These are phyloP conservation scores for Diorhabda elongata DNA, from an alignment of 1,140 invertebrate genomes.

Conservation along the genomic window DNA sequence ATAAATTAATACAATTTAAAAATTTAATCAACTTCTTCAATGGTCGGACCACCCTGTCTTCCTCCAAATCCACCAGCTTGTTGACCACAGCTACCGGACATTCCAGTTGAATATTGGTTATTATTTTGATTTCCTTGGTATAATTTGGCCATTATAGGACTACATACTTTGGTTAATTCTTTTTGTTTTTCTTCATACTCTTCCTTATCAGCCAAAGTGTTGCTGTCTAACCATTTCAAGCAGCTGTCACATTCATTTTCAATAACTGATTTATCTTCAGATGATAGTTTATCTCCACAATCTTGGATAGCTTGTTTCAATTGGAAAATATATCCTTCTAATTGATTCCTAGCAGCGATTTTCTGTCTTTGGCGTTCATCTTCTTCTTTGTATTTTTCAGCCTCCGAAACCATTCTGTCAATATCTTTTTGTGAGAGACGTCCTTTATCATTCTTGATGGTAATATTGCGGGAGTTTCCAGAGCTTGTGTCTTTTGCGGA, in stretches of 20 bases:
- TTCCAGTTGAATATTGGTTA: slow-evolving; percentile 43
- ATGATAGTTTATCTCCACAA: slow-evolving; percentile 49
- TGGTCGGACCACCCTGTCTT: slow-evolving; percentile 51
- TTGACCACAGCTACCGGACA: slow-evolving; percentile 42
- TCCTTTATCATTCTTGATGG: slow-evolving; percentile 81
- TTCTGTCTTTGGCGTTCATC: slow-evolving; percentile 66
- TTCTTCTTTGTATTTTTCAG: slow-evolving; percentile 59
- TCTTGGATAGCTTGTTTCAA: slow-evolving; percentile 58
- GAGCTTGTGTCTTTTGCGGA: slow-evolving; percentile 55
- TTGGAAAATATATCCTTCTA: slow-evolving; percentile 71
- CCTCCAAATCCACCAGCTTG: slow-evolving; percentile 40
- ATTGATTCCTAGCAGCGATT: slow-evolving; percentile 55
- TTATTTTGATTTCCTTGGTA: slow-evolving; percentile 50
- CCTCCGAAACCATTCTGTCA: slow-evolving; percentile 73
- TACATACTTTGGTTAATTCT: slow-evolving; percentile 48
- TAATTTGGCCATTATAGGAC: slow-evolving; percentile 50
- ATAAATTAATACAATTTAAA: neutral
- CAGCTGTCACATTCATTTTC: slow-evolving; percentile 49
- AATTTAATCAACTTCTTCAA: slow-evolving; percentile 69
- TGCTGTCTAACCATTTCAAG: slow-evolving; percentile 55
- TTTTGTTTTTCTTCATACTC: slow-evolving; percentile 35
- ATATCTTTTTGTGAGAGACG: slow-evolving; percentile 76
- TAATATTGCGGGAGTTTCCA: slow-evolving; percentile 60
- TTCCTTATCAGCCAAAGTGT: slow-evolving; percentile 49
- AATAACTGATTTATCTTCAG: slow-evolving; percentile 43